Evolutionary conservation across 2,113 vertebrate species (phyloP), one percentile per base, ranked within the genome.

Genomic region (Gavialis gangeticus): DNA sequence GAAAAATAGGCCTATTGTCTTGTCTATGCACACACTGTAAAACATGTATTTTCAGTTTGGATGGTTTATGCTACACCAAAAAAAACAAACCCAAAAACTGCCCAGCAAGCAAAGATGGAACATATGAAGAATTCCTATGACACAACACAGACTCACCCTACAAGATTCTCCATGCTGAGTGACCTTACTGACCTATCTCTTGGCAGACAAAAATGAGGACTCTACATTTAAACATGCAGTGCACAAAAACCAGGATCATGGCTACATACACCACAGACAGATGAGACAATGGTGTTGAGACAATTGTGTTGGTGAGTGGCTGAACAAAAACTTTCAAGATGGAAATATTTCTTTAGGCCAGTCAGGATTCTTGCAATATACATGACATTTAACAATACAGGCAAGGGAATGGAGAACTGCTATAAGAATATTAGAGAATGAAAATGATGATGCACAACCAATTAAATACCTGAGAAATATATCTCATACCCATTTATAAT

Each of bases 401-500:
- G 73, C 55, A 58, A 12, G 87, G 75, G 78, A 59, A 95, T 73
- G 57, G 89, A 92, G 58, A 21, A 92, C 82, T 10, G 59, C 82
- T 46, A 83, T 90, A 60, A 87, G 91, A 62, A 14, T 83, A 8
- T 25, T 25, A 37, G 87, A 84, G 93, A 93, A 91, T 59, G 56
- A 90, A 92, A 88, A 77, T 2, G 5, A 69, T 81, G 89, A 66
- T 58, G 80, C 16, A 56, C 69, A 95, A 62, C 79, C 12, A 62
- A 88, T 90, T 46, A 79, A 82, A 82, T 54, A 82, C 71, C 58
- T 90, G 30, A 71, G 75, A 62, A 93, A 86, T 91, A 79, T 46
- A 75, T 15, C 14, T 12, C n/a, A 30, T 67, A 88, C 66, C 25
- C n/a, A 75, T 79, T 91, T 63, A 28, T 56, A 59, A 4, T 73